Evolutionary conservation across 1,140 invertebrate species (phyloP).

Genomic region (Bombus sibiricus): DNA sequence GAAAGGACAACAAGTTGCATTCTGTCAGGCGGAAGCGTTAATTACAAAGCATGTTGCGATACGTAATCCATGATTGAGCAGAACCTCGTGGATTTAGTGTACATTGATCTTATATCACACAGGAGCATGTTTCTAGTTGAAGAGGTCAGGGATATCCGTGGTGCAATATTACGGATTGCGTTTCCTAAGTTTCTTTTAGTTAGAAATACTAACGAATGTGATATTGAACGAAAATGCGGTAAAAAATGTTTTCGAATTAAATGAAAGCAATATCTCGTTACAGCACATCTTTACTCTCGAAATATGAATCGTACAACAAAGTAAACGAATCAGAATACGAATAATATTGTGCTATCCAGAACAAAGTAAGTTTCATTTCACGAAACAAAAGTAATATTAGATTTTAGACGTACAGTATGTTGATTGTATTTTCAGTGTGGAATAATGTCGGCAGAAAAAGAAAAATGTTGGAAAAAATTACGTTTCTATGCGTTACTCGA

Average conservation of each 20-base stretch:
- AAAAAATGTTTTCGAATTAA: slow-evolving; percentile 18
- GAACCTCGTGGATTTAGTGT: background rate
- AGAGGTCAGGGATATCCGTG: background rate
- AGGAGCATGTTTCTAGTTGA: background rate
- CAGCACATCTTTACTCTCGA: background rate
- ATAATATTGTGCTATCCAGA: background rate
- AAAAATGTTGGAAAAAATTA: background rate
- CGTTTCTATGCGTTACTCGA: too few species aligned
- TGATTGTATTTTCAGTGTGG: slow-evolving; percentile 31
- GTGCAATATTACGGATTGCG: background rate
- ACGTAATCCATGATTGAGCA: slow-evolving; percentile 25
- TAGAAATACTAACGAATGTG: background rate
- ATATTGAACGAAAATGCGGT: background rate
- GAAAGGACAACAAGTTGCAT: background rate
- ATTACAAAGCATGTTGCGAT: slow-evolving; percentile 10
- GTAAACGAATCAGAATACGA: too few species aligned
- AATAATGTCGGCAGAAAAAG: slow-evolving; percentile 18
- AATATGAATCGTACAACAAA: slow-evolving; percentile 37
- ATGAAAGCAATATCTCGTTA: slow-evolving; percentile 13
- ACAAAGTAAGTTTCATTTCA: slow-evolving; percentile 65
- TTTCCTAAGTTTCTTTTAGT: too few species aligned
- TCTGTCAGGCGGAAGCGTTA: background rate
- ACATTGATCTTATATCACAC: background rate
- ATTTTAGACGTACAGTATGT: slow-evolving; percentile 53
- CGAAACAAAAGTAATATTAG: slow-evolving; percentile 71